Conservation (phyloP, 2,888 invertebrate genomes). For the Rapana venosa region DNA sequence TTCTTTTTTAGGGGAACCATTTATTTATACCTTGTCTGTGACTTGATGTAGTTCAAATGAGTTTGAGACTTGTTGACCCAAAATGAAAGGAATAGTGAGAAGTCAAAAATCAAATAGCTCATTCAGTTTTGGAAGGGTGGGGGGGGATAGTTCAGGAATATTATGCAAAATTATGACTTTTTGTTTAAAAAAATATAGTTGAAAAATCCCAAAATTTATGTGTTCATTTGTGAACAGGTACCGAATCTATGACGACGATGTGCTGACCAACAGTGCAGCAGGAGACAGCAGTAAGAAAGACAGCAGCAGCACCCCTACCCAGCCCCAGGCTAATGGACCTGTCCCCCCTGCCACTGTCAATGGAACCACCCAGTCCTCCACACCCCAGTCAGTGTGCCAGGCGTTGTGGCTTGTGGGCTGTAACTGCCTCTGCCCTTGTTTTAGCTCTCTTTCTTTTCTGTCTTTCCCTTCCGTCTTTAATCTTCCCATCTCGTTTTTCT, state of each 20-base stretch:
- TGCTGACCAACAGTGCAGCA: conserved; percentile 63
- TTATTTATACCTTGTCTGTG: no score
- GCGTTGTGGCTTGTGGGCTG: not conserved
- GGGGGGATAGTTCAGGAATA: not conserved
- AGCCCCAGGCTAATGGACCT: conserved; percentile 41
- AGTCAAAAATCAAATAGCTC: no score
- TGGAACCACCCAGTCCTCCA: conserved; percentile 39
- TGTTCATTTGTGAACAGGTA: conserved; percentile 61
- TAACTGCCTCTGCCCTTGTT: not conserved
- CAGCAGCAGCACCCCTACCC: not conserved
- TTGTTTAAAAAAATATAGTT: not conserved
- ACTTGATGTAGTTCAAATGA: not conserved
- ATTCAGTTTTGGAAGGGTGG: no score
- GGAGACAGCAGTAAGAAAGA: conserved; percentile 58
- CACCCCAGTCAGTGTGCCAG: conserved; percentile 40
- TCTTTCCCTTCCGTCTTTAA: not conserved
- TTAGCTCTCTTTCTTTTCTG: not conserved
- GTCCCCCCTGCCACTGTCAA: conserved; percentile 38
- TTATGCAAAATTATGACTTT: not conserved
- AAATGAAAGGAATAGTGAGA: no score
- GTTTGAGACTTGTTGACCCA: no score
- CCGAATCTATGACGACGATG: conserved; percentile 76
- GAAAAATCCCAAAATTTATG: not conserved
- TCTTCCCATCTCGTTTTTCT: no score
- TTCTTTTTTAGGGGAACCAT: no score